Conservation (phyloP, 2,888 invertebrate species). For the Mellilla xanthometata region DNA sequence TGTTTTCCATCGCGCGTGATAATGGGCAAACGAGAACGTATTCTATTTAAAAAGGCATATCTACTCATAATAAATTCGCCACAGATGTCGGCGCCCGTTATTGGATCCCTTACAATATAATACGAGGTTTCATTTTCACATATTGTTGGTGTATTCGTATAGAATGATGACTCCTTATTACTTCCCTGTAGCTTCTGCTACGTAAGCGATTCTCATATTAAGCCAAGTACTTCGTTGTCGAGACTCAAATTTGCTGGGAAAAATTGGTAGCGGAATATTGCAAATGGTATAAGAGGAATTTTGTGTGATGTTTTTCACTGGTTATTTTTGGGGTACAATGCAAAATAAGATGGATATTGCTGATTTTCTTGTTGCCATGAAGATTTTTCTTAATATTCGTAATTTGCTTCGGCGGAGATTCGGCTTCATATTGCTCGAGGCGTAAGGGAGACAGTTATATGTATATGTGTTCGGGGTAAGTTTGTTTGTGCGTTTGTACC, state of each 20-base stretch:
- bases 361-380: too few species aligned
- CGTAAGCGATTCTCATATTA: conserved; percentile 22
- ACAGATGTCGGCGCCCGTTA: conserved; percentile 68
- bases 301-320: conserved; percentile 1
- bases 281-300: conserved; percentile 7
- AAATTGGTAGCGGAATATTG: conserved; percentile 13
- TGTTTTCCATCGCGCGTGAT: too few species aligned
- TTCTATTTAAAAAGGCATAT: too few species aligned
- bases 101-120: conserved; percentile 70
- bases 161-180: conserved; percentile 32
- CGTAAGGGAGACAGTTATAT: too few species aligned
- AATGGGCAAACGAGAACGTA: too few species aligned
- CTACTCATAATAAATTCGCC: conserved; percentile 57
- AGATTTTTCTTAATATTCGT: too few species aligned
- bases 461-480: too few species aligned
- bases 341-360: neutral
- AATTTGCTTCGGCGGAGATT: too few species aligned
- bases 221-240: conserved; percentile 11
- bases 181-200: conserved; percentile 23
- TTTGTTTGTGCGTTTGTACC: too few species aligned
- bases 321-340: neutral
- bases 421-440: too few species aligned
- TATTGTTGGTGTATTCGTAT: conserved; percentile 44
- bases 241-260: conserved; percentile 12
- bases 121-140: conserved; percentile 68